A percentile compares a stretch with the other conserved stretches of the same genome.
Conservation (phyloP, 1,140 invertebrate genomes). For the Drosophila oshimai region DNA sequence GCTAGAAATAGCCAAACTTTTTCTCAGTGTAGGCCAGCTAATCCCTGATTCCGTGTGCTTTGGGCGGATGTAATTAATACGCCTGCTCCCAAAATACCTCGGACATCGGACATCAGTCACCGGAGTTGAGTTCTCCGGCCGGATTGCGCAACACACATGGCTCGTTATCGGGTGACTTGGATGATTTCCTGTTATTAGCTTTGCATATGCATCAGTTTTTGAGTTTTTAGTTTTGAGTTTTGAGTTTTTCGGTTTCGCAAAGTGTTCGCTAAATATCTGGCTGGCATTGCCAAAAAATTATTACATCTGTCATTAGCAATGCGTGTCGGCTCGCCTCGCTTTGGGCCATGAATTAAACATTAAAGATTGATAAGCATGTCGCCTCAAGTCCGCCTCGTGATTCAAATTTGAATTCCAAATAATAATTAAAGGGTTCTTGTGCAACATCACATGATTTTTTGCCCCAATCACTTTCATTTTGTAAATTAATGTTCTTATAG, state of each 20-base stretch:
- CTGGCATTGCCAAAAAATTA: slow-evolving; percentile 30
- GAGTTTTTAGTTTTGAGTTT: background rate
- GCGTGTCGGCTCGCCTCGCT: slow-evolving; percentile 10
- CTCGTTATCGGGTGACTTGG: slow-evolving; percentile 13
- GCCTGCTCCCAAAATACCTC: slow-evolving; percentile 1
- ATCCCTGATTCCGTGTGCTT: slow-evolving; percentile 7
- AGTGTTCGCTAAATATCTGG: slow-evolving; percentile 33
- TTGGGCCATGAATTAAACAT: slow-evolving; percentile 42
- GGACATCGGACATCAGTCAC: slow-evolving; percentile 15
- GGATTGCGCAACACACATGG: slow-evolving; percentile 5
- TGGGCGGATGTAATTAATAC: slow-evolving; percentile 44
- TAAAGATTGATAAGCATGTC: slow-evolving; percentile 34
- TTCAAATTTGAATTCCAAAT: background rate
- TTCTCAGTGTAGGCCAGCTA: background rate
- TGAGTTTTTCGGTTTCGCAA: slow-evolving; percentile 16
- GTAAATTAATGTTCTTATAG: too few species aligned
- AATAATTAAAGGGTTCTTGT: slow-evolving; percentile 6
- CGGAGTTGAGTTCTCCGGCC: slow-evolving; percentile 3
- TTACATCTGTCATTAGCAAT: slow-evolving; percentile 35
- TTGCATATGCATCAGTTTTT: background rate
- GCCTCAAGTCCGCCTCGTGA: slow-evolving; percentile 8
- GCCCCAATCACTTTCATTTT: too few species aligned
- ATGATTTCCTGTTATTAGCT: slow-evolving; percentile 26
- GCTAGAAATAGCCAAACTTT: background rate
- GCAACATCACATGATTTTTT: too few species aligned